These are phyloP conservation scores for Dinothrombium tinctorium DNA, from an alignment of 1,140 invertebrate genomes.

Conservation along the genomic window DNA sequence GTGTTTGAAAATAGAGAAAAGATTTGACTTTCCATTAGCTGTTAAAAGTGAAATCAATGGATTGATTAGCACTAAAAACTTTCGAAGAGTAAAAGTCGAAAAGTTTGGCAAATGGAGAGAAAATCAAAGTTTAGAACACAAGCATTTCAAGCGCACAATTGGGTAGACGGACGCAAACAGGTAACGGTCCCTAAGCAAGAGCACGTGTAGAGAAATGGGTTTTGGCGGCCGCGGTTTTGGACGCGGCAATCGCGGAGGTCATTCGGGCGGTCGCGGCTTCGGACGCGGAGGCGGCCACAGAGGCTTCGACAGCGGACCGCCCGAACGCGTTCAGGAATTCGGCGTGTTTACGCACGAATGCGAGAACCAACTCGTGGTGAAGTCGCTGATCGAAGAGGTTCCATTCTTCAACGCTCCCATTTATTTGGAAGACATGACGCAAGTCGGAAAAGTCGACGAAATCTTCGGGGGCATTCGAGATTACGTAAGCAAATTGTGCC, in stretches of 20 bases:
- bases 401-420: constrained; percentile 97
- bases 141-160: too few species aligned
- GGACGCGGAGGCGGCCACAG: constrained; percentile 8
- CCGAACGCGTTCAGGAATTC: constrained; percentile 26
- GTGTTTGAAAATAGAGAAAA: too few species aligned
- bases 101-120: too few species aligned
- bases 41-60: too few species aligned
- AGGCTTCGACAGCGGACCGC: constrained; percentile 6
- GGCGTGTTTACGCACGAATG: constrained; percentile 65
- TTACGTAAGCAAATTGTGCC: constrained; percentile 30
- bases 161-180: too few species aligned
- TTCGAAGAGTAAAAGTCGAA: too few species aligned
- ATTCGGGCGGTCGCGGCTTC: neutral
- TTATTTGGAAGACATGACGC: constrained; percentile 85
- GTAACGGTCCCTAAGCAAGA: too few species aligned
- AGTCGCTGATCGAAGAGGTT: constrained; percentile 61
- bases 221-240: too few species aligned
- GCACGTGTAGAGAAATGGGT: too few species aligned
- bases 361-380: constrained; percentile 85
- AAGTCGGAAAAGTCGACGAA: constrained; percentile 98
- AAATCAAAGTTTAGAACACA: too few species aligned
- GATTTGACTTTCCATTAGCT: too few species aligned
- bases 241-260: constrained; percentile 2
- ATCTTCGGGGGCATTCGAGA: constrained; percentile 86
- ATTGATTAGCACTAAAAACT: too few species aligned